Percentiles rank a stretch among this genome's conserved stretches.
Evolutionary conservation across 2,888 invertebrate species (phyloP).

Genomic region (Smittia aterrima): DNA sequence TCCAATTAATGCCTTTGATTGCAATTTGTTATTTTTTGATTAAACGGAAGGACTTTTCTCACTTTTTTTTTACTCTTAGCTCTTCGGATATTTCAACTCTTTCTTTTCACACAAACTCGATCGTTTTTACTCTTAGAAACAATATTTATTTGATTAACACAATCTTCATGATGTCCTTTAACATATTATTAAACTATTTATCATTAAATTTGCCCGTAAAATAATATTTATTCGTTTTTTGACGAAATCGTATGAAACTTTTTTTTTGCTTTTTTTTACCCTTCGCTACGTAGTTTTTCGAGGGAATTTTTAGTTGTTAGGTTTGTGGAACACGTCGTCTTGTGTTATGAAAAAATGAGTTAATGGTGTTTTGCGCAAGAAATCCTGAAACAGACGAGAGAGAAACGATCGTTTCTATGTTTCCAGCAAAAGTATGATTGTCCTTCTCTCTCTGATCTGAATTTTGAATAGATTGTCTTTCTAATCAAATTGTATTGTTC

Average conservation of each 20-base stretch:
- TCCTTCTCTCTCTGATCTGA: too few species aligned
- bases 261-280: background rate
- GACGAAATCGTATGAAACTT: too few species aligned
- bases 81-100: slow-evolving; percentile 29
- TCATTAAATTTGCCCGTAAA: slow-evolving; percentile 7
- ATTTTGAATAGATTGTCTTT: too few species aligned
- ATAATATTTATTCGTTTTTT: background rate
- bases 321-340: too few species aligned
- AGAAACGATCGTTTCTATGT: too few species aligned
- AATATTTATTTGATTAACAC: slow-evolving; percentile 57
- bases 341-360: too few species aligned
- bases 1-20: background rate
- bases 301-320: too few species aligned
- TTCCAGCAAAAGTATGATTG: too few species aligned
- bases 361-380: too few species aligned
- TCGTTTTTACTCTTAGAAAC: slow-evolving; percentile 56
- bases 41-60: slow-evolving; percentile 23
- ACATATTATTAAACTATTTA: slow-evolving; percentile 55
- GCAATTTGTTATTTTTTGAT: slow-evolving; percentile 15
- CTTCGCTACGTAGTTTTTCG: too few species aligned
- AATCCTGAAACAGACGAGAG: too few species aligned
- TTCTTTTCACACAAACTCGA: slow-evolving; percentile 41
- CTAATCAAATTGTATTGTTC: too few species aligned
- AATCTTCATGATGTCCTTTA: slow-evolving; percentile 57
- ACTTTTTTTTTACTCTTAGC: slow-evolving; percentile 26